These are phyloP conservation scores for Brenthis daphne DNA, from an alignment of 2,888 invertebrate species.

Conservation along the genomic window DNA sequence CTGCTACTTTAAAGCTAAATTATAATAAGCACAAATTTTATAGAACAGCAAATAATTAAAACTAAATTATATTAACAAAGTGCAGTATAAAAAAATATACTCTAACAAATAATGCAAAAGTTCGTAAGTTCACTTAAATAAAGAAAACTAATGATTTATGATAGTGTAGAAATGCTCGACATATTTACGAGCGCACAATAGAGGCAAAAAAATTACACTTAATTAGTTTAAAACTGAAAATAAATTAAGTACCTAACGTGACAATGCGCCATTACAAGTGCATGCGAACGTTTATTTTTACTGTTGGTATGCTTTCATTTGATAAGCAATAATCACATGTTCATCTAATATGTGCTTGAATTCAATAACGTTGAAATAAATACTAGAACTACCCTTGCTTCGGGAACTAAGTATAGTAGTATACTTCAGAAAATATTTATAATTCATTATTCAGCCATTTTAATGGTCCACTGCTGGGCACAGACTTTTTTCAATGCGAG, in stretches of 20 bases:
- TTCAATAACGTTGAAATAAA: conserved; percentile 12
- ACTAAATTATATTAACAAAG: neutral
- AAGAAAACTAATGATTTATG: conserved; percentile 30
- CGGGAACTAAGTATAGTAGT: too few species aligned
- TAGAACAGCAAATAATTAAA: neutral
- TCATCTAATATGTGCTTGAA: conserved; percentile 16
- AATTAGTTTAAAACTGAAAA: conserved; percentile 45
- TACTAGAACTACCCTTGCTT: neutral
- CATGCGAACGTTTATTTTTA: conserved; percentile 53
- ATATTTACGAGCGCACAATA: conserved; percentile 36
- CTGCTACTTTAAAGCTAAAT: too few species aligned
- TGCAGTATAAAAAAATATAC: neutral
- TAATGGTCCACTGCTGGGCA: too few species aligned
- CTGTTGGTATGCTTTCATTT: conserved; percentile 31
- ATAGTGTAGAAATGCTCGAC: conserved; percentile 33
- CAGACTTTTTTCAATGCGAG: too few species aligned
- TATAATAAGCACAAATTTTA: too few species aligned
- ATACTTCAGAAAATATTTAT: too few species aligned
- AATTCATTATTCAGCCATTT: too few species aligned
- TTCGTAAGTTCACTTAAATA: conserved; percentile 19
- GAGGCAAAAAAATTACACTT: conserved; percentile 40
- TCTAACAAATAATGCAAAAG: neutral
- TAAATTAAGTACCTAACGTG: conserved; percentile 47
- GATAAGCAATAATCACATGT: conserved; percentile 30
- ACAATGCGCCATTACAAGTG: conserved; percentile 52